A percentile compares a stretch with the other conserved stretches of the same genome.
These are phyloP conservation scores for Argya squamiceps DNA, from an alignment of 2,797 vertebrate species.

Conservation along the genomic window DNA sequence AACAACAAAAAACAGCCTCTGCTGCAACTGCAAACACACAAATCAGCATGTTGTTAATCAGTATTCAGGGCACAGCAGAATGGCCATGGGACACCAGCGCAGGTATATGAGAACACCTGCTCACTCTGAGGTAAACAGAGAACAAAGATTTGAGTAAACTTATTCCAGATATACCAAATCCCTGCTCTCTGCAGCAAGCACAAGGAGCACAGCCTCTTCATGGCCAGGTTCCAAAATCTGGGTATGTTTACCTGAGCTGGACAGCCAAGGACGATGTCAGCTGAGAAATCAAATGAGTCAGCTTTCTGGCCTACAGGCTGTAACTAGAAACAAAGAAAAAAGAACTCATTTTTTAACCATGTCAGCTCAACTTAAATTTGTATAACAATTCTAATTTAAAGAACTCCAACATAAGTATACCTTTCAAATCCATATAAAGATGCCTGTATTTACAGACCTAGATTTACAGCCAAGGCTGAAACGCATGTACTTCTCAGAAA, in stretches of 20 bases:
- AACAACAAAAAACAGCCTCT: background rate
- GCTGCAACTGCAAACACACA: background rate
- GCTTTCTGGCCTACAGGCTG: conserved; percentile 87
- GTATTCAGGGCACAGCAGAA: background rate
- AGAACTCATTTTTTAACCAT: background rate
- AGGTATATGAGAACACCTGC: background rate
- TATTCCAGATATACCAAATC: background rate
- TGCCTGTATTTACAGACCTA: background rate
- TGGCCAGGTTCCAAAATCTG: background rate
- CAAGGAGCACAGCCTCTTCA: background rate
- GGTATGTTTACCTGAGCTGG: conserved; percentile 82
- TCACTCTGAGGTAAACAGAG: background rate
- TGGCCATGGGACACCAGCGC: background rate
- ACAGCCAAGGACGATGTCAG: conserved; percentile 78
- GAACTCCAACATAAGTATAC: background rate
- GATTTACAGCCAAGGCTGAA: background rate
- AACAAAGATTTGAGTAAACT: background rate
- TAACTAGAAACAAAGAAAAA: conserved; percentile 76
- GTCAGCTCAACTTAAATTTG: background rate
- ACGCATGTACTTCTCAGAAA: background rate
- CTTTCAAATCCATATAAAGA: background rate
- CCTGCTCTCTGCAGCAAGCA: background rate
- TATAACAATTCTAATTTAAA: background rate
- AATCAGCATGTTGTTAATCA: background rate
- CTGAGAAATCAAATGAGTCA: conserved; percentile 77